Base-by-base conservation (phyloP, 2,797 vertebrate genomes). In the Cheirogaleus major region DNA sequence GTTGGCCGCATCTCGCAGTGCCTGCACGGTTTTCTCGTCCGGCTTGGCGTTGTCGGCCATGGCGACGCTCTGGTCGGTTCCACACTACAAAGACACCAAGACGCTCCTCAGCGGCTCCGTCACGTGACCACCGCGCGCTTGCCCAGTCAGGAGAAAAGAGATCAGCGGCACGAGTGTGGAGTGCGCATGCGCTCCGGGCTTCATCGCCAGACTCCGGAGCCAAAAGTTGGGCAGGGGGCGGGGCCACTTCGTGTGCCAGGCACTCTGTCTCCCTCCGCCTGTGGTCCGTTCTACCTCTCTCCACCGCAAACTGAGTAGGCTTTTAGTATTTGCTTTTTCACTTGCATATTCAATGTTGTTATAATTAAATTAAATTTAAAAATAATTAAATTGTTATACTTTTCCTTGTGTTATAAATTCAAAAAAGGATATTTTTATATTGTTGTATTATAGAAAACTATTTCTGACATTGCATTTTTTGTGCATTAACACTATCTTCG, bases 1-100 rank as follows among this genome's bases (percentile, higher is more conserved):
- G 95, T 99, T 99, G 35, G 99, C 99, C 32, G 96, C 17, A 78
- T 99, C 99, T 86, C 98, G 99, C 63, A 99, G 98, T 32, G 96
- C 99, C 98, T 99, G 99, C 95, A 99, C 2, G 2, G 98, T 99
- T 91, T 98, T 98, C 22, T 98, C 98, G 1, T 99, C 99, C 20
- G 98, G 99, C 70, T 98, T 98, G 95, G 99, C 98, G 86, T 98
- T 99, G 86, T 95, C 98, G 1, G 97, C 90, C 98, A 98, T 17
- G 14, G n/a, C 41, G 12, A 4, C 4, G 0, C 15, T 43, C 1
- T 1, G 0, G 32, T 1, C 3, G 0, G 14, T 18, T 17, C 59
- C 12, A 20, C 52, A 8, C 20, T 2, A 22, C 52, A 7, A 55
- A 55, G 52, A 20, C 7, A 0, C 52, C 20, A 0, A 20, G 20